Base-by-base conservation (phyloP, 2,888 invertebrate genomes). In the Drosophila setosimentum region DNA sequence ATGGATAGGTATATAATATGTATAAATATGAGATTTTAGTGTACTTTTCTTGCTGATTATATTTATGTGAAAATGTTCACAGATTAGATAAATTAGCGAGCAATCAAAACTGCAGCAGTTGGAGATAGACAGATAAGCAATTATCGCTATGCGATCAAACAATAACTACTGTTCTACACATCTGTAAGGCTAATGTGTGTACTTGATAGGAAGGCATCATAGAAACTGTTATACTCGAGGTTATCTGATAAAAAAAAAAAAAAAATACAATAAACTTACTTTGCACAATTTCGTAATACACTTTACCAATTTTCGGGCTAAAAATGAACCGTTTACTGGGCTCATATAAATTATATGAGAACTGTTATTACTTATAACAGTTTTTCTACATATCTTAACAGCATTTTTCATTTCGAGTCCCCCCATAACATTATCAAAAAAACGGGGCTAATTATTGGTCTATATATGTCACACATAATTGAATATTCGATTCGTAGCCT, bases 81-180 rank as follows among this genome's bases (percentile, higher is more conserved):
- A 73, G 87, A 86, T 83, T 73, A 88, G 69, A 88, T 86, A 83
- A 69, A 68, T 54, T 61, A 64, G 54, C 51, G 59, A 78, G 68
- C 66, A 68, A 65, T 61, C 33, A 21, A 57, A 66, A 24, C 35
- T 48, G 27, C 51, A 55, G 61, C 73, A 70, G 42, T 27, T 66
- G 60, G 0, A 1, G 35, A 50, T 6, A 68, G 50, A 48, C 3
- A 54, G 55, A 68, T 57, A 55, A 67, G 37, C 27, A 32, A 13
- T 30, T 30, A 21, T 45, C 51, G 18, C n/a, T 1, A n/a, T 7
- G 13, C 1, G 29, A 3, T 54, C 10, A 7, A 18, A 27, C 18
- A 18, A 24, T 24, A 45, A 4, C 45, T 45, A 45, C 45, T 24
- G 45, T 24, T 45, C 16, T 45, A 45, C 45, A 24, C 4, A 16